Evolutionary conservation across 2,113 vertebrate genomes (phyloP), one percentile per base, ranked within the genome.

Genomic region (Cyprinodon variegatus): DNA sequence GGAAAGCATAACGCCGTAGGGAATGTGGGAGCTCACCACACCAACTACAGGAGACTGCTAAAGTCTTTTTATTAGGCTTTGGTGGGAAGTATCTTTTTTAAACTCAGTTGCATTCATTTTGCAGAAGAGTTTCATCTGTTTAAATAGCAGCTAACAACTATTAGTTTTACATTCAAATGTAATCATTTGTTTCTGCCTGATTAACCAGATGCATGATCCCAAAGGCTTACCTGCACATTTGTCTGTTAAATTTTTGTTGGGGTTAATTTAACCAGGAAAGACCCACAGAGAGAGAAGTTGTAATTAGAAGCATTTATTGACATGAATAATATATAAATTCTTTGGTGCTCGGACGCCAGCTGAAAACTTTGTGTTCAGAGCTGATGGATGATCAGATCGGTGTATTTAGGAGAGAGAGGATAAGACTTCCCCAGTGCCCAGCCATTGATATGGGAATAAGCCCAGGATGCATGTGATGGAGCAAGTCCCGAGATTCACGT

Each of bases 1-100:
- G 74, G 65, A 72, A 68, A 77, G 78, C 78, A 73, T 65, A 61
- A 73, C 74, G 79, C 41, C 64, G 5, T 3, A 14, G 12, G n/a
- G 41, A 66, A 45, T 13, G n/a, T 14, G 29, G 40, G n/a, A 29
- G 11, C n/a, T 66, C 41, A 66, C 40, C 38, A 66, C 41, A n/a
- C 20, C 2, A 45, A 66, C 64, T 45, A n/a, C 64, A 37, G 45
- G 71, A 61, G 69, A 67, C 13, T 57, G 53, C 39, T 45, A 22
- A 38, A 39, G n/a, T 22, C 12, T 8, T 69, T 69, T 20, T 78
- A 12, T 61, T 15, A 20, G 68, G 60, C 38, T 39, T 43, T 1
- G 66, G 8, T 61, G 40, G 80, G 12, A n/a, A 36, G 67, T 76
- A 39, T 70, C 64, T 77, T n/a, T 61, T 62, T 39, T 38, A 22